Base-by-base conservation (phyloP, 2,888 invertebrate genomes). In the Vanessa cardui region DNA sequence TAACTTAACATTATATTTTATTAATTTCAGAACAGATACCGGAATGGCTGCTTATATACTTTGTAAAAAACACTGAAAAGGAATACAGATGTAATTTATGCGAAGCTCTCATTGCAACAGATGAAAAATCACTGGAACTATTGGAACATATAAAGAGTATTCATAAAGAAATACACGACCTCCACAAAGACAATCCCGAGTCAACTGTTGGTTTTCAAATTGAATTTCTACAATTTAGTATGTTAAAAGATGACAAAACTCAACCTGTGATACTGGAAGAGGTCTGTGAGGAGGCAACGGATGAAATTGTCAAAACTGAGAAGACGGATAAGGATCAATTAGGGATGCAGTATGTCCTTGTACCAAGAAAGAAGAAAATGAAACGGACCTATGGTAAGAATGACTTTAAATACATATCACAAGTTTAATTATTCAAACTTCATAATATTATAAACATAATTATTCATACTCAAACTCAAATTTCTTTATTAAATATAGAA, bases 21-120 rank as follows among this genome's bases (percentile, higher is more conserved):
- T 58, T 69, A 33, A 50, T 79, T 76, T 31, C 76, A 81, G 80
- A 66, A 12, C 46, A 58, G 60, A 59, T 85, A 44, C 89, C 88
- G 5, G 89, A 90, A 16, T 91, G 92, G 91, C 78, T 87, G 58
- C 78, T 82, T 2, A 89, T 91, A 71, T 92, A 91, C 74, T 92
- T 81, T 73, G 66, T 82, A 12, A 83, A 83, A 66, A 62, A 78
- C 21, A 65, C 72, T 0, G 78, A 83, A 0, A 75, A 74, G 0
- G 76, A 80, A 47, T 77, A 80, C 33, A 83, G 83, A 65, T 92
- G 92, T 73, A 92, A 89, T 67, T 78, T 92, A 46, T 92, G 92
- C 65, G 88, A 90, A 52, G 39, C 66, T 0, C 71, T 70, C 7
- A 66, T 91, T 9, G 70, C 73, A 16, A 74, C 78, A 0, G 78